Evolutionary conservation across 1,140 invertebrate species (phyloP), one percentile per base, ranked within the genome.

Genomic region (Tribolium madens): DNA sequence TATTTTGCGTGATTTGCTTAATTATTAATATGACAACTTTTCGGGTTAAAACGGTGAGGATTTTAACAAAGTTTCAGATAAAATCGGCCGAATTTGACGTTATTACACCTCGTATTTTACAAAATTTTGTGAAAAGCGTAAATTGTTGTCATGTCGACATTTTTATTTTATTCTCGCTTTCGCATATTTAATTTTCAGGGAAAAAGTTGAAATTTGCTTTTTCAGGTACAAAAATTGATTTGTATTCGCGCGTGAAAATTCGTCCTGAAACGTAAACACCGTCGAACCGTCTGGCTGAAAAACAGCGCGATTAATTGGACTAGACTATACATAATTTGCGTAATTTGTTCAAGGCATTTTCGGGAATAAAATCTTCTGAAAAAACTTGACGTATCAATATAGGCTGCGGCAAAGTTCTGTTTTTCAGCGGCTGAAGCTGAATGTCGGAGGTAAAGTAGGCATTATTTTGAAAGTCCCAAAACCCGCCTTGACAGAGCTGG

Each of bases 401-500:
- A n/a, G n/a, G n/a, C n/a, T n/a, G 36, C 6, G 5, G 36, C 36
- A 2, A 26, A 9, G 18, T 3, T 60, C 9, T 2, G 53, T 14
- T 72, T 72, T 48, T 72, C 70, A 72, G 50, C 12, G 18, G 36
- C 69, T 47, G 69, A 21, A 71, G 69, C 69, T 64, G 57, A 64
- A 64, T 36, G 9, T 15, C 26, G 57, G 7, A n/a, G 57, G 3
- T 64, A 36, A 57, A 64, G 31, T 10, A 33, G 70, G 57, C 52
- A 57, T 72, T 46, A 80, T 80, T 80, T 80, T 77, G 80, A 79
- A 79, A 79, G 57, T 70, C 53, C 46, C 73, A 64, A 71, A 50
- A 53, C 52, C 57, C 77, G 79, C 77, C 57, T 14, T n/a, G 48
- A 57, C 42, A 42, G 17, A 13, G 72, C 57, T 64, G 68, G 47